These are phyloP conservation scores for Tarsius wallacei DNA, from an alignment of 2,797 vertebrate species.

Conservation along the genomic window DNA sequence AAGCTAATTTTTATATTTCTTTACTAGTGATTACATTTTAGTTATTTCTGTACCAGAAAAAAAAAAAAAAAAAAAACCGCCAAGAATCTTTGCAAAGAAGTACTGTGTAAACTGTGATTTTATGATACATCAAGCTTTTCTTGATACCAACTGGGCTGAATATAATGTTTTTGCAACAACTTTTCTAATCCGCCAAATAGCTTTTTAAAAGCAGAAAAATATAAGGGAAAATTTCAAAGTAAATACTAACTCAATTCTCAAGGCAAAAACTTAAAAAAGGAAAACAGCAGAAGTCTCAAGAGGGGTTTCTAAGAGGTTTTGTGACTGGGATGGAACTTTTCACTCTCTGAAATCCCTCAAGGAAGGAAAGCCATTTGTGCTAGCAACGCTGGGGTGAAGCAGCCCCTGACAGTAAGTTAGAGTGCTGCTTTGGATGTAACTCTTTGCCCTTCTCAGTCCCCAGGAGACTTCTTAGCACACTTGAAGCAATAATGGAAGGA, in stretches of 20 bases:
- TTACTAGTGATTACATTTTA: not conserved
- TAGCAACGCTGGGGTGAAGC: rapidly evolving
- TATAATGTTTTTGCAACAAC: not conserved
- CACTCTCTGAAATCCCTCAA: not conserved
- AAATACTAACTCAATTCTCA: slow-evolving; percentile 53
- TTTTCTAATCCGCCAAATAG: not conserved
- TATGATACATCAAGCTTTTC: not conserved
- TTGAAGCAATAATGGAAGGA: not conserved
- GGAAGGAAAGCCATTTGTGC: not conserved
- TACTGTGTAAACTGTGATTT: not conserved
- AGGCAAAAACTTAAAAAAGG: not conserved
- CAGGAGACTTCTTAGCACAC: not conserved
- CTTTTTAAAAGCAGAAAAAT: slow-evolving; percentile 11
- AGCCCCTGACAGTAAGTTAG: not conserved
- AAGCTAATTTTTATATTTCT: not conserved
- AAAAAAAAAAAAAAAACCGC: not conserved
- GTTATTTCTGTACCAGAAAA: not conserved
- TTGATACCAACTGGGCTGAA: not conserved
- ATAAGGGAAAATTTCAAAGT: slow-evolving; percentile 51
- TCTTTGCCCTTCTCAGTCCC: not conserved
- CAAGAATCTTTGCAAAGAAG: not conserved
- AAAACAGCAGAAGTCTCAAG: not conserved
- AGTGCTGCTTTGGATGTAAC: not conserved
- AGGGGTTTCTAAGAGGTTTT: not conserved
- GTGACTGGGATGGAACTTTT: not conserved